Base-by-base conservation (phyloP, 2,797 vertebrate species). In the Odontamblyopus rebecca region DNA sequence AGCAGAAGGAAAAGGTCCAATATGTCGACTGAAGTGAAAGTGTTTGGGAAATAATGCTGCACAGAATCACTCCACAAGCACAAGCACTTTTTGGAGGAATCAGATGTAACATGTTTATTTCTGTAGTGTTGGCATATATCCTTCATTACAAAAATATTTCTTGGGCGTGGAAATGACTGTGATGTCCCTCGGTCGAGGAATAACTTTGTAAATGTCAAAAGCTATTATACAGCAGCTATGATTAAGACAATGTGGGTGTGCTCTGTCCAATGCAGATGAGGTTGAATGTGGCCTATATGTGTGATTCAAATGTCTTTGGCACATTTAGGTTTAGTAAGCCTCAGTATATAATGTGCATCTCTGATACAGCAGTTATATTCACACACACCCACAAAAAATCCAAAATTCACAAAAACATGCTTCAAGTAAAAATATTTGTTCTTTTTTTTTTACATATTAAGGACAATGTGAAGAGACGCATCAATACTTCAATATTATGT, bases 361-460 rank as follows among this genome's bases (percentile, higher is more conserved):
- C 48, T 50, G 16, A 66, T 30, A 73, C 81, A 70, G 70, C 64
- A 30, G 26, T 4, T 48, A 56, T 74, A 82, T 88, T 48, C 78
- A 89, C 79, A 85, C 78, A 84, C 87, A 86, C 84, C 87, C 90
- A 61, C 85, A 88, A 78, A 81, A 80, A 71, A 38, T 38, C 8
- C 1, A 69, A 83, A 80, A 79, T 38, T 38, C 35, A 38, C 35
- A 81, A 64, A 83, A 41, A 71, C 91, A 93, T 93, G 92, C 93
- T 93, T 92, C 86, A 83, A 89, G 88, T 90, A 78, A 29, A 88
- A 86, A 90, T 90, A 84, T 60, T 70, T 66, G 2, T 76, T 86
- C 83, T 78, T 32, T 32, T 32, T 5, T 66, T 57, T 32, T 66
- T 66, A 66, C 27, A 82, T 85, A 84, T 73, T 69, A 61, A 84